Evolutionary conservation across 2,888 invertebrate genomes (phyloP).

Genomic region (Tetragonisca angustula): DNA sequence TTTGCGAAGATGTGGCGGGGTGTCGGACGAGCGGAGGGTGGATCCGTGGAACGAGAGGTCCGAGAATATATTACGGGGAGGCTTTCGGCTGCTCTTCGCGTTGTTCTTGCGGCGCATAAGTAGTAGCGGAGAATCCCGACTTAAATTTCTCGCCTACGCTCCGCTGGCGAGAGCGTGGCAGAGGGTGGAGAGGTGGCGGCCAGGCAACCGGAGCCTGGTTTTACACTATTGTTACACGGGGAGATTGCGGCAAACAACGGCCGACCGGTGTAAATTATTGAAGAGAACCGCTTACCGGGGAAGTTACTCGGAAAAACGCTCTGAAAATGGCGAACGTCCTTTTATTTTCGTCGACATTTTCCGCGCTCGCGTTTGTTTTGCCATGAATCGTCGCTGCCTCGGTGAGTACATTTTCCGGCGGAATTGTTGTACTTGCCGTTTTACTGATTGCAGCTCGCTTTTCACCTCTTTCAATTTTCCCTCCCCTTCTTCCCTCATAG

Average conservation of each 20-base stretch:
- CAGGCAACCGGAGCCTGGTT: constrained; percentile 19
- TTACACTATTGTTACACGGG: constrained; percentile 46
- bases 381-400: constrained; percentile 36
- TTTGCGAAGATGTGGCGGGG: neutral
- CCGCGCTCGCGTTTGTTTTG: constrained; percentile 37
- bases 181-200: neutral
- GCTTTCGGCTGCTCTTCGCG: constrained; percentile 20
- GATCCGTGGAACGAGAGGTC: constrained; percentile 26
- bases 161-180: neutral
- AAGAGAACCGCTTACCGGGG: constrained; percentile 44
- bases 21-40: neutral
- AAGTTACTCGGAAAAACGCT: constrained; percentile 47
- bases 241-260: constrained; percentile 49
- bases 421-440: constrained; percentile 33
- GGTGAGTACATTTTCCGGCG: constrained; percentile 10
- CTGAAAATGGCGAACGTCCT: constrained; percentile 42
- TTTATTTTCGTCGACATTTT: constrained; percentile 34
- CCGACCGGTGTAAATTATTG: constrained; percentile 51
- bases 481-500: neutral
- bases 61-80: constrained; percentile 28
- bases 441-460: constrained; percentile 29
- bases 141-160: constrained; percentile 28
- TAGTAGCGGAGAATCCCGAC: constrained; percentile 20
- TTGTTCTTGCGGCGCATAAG: constrained; percentile 30
- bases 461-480: constrained; percentile 22